Conservation (phyloP, 1,140 invertebrate genomes). For the Leptinotarsa defecta region DNA sequence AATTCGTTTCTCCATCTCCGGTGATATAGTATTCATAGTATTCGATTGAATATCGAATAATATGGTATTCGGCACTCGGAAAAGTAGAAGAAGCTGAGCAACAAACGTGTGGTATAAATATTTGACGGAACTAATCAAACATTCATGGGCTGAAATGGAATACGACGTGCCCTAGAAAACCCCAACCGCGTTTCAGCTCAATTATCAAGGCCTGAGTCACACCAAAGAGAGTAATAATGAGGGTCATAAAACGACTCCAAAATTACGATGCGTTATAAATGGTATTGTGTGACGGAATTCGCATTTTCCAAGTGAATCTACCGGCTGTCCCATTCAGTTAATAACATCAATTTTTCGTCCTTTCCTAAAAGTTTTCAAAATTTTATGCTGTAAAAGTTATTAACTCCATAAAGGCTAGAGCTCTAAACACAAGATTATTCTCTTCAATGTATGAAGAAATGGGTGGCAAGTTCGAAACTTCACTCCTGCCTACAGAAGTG, state of each 20-base stretch:
- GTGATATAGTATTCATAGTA: neutral
- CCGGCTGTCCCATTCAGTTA: no score
- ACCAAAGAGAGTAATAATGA: conserved; percentile 6
- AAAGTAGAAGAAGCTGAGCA: neutral
- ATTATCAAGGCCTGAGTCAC: conserved; percentile 8
- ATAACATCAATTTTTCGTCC: no score
- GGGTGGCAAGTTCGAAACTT: no score
- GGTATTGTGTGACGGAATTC: neutral
- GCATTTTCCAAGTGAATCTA: neutral
- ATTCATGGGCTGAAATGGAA: conserved; percentile 14
- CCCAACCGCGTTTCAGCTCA: conserved; percentile 1
- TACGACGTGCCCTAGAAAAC: conserved; percentile 13
- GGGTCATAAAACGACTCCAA: neutral
- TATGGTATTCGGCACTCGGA: neutral
- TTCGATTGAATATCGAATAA: conserved; percentile 1
- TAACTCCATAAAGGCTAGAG: no score
- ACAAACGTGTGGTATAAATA: conserved; percentile 16
- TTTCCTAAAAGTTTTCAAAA: no score
- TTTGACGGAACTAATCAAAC: conserved; percentile 6
- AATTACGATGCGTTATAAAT: neutral
- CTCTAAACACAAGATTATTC: no score
- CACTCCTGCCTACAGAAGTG: no score
- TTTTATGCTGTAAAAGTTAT: no score
- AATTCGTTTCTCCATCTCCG: neutral
- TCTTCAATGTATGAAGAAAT: no score